A percentile compares a stretch with the other conserved stretches of the same genome.
Evolutionary conservation across 2,113 vertebrate genomes (phyloP).

Genomic region (Perccottus glenii): DNA sequence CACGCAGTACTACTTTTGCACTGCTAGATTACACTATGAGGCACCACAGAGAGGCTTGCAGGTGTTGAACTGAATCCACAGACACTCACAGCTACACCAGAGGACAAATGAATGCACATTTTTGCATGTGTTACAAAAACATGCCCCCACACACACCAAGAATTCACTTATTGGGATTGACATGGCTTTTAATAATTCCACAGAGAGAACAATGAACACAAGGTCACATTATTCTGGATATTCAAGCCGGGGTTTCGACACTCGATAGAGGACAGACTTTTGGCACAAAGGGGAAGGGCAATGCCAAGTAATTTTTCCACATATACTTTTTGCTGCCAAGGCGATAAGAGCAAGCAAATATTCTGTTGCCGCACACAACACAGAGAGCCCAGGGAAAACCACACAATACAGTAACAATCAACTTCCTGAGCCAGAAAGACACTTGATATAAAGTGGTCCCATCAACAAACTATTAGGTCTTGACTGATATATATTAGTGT

Average conservation of each 20-base stretch:
- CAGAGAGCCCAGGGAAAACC: constrained; percentile 36
- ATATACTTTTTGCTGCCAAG: constrained; percentile 50
- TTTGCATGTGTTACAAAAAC: constrained; percentile 6
- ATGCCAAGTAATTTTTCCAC: constrained; percentile 42
- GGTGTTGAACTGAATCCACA: constrained; percentile 19
- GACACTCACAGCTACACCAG: constrained; percentile 20
- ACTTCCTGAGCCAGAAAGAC: constrained; percentile 20
- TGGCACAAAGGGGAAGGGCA: constrained; percentile 54
- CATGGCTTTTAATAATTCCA: constrained; percentile 4
- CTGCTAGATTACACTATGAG: constrained; percentile 48
- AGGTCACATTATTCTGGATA: constrained; percentile 47
- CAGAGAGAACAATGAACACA: constrained; percentile 19
- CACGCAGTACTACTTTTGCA: constrained; percentile 24
- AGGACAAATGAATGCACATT: constrained; percentile 21
- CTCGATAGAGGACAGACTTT: constrained; percentile 34
- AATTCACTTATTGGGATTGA: constrained; percentile 6
- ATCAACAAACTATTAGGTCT: constrained; percentile 32
- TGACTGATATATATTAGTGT: constrained; percentile 23
- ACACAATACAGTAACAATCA: constrained; percentile 24
- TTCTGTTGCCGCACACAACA: constrained; percentile 25
- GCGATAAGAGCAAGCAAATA: constrained; percentile 52
- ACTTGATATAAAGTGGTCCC: constrained; percentile 27
- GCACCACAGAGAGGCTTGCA: constrained; percentile 10
- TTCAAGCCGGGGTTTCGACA: constrained; percentile 24
- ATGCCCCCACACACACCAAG: constrained; percentile 11